These are phyloP conservation scores for Oophaga sylvatica DNA, from an alignment of 2,797 vertebrate species.

Conservation along the genomic window DNA sequence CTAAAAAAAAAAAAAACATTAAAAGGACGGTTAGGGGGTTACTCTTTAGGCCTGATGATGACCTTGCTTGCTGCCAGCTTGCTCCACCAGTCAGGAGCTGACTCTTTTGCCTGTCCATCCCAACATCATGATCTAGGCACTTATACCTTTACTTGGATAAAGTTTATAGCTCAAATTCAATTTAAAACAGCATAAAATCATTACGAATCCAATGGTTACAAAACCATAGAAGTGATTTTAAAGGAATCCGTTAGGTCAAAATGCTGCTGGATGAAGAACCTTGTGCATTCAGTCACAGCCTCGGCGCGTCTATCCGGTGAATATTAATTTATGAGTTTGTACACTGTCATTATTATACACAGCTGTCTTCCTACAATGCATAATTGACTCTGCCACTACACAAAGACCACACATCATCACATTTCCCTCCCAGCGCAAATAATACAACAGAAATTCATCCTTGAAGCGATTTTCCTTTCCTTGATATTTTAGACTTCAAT, in stretches of 20 bases:
- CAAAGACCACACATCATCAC: neutral
- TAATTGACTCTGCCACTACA: neutral
- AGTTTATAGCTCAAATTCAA: neutral
- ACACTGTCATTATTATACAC: neutral
- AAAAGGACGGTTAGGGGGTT: too few relatives aligned
- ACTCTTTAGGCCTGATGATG: too few relatives aligned
- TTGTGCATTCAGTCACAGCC: neutral
- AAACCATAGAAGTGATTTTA: too few relatives aligned
- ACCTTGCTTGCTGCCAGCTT: too few relatives aligned
- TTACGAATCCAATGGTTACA: too few relatives aligned
- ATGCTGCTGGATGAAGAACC: too few relatives aligned
- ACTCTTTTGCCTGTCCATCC: neutral
- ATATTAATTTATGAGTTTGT: neutral
- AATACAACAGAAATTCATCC: neutral
- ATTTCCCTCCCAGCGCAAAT: neutral
- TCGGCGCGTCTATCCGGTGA: neutral
- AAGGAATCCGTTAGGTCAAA: too few relatives aligned
- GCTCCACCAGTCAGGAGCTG: too few relatives aligned
- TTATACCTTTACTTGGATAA: neutral
- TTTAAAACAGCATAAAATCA: neutral
- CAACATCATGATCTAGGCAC: neutral
- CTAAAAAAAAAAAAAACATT: too few relatives aligned
- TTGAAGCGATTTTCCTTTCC: constrained; percentile 3
- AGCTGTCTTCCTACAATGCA: neutral
- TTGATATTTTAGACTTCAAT: neutral